These are phyloP conservation scores for Campylomormyrus tamandua DNA, from an alignment of 2,113 vertebrate genomes.

Conservation along the genomic window DNA sequence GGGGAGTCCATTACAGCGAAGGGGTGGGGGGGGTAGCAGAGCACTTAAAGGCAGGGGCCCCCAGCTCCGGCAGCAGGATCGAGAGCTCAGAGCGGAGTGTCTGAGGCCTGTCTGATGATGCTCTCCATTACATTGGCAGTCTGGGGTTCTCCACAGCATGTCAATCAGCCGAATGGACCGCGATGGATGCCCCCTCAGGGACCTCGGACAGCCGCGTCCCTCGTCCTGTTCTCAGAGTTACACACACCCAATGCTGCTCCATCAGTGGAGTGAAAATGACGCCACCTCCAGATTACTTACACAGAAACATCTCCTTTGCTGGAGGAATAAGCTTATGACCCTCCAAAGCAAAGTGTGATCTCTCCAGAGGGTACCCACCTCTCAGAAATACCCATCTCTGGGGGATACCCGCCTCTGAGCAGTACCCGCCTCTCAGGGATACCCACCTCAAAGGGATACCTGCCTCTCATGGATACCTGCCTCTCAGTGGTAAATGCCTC, in stretches of 20 bases:
- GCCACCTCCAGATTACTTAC: constrained; percentile 82
- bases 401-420: background rate
- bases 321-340: constrained; percentile 47
- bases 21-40: background rate
- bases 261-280: background rate
- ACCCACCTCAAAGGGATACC: no score
- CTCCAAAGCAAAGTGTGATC: constrained; percentile 41
- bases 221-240: constrained; percentile 83
- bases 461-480: no score
- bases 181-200: constrained; percentile 64
- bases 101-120: background rate
- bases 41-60: background rate
- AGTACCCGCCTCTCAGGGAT: no score
- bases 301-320: constrained; percentile 76
- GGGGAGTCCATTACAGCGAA: background rate
- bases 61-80: constrained; percentile 20
- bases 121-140: constrained; percentile 74
- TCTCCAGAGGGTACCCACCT: constrained; percentile 54
- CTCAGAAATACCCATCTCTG: background rate
- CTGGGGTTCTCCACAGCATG: constrained; percentile 89
- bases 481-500: no score
- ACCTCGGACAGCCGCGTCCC: constrained; percentile 63
- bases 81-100: constrained; percentile 30
- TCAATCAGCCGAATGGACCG: constrained; percentile 96
- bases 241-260: constrained; percentile 82